Base-by-base conservation (phyloP, 2,113 vertebrate species). In the Mirounga angustirostris region DNA sequence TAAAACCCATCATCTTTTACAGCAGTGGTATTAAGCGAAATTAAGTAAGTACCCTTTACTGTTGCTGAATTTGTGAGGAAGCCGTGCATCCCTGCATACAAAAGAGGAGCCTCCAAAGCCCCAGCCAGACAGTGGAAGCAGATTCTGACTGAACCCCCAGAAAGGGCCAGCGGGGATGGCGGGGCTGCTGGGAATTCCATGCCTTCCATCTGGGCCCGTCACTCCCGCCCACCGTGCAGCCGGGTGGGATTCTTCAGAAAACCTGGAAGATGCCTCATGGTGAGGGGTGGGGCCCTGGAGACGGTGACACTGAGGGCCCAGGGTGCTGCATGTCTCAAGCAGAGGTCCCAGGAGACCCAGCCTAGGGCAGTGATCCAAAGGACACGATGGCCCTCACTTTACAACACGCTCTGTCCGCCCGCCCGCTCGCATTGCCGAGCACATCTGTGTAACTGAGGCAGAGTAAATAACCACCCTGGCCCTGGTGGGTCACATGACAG, bases 21-120 rank as follows among this genome's bases (percentile, higher is more conserved):
- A 89, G 91, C 86, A 83, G 78, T 14, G 19, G 19, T 61, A 96
- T 69, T 40, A 88, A 96, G 69, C 30, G 21, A 87, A 84, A 94
- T 11, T 30, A 69, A 95, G 4, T 21, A 81, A 95, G 88, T 28
- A n/a, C 50, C 46, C 95, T 88, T 7, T 2, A 22, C 10, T 19
- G 76, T 1, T 78, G 63, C 76, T 7, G 0, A 63, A 15, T 61
- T 43, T 93, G 85, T 18, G 3, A 50, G 33, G 56, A 71, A 54
- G 80, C 81, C 0, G 0, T 9, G 13, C 71, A 5, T 22, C 63
- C 43, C 19, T 91, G 59, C 69, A 40, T 73, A 88, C 30, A 1
- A 0, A 90, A 84, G 50, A 78, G 71, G 24, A 0, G 10, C 30
- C 54, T 78, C 24, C 22, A 0, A 56, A 87, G 58, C 56, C 1